Evolutionary conservation across 2,888 invertebrate genomes (phyloP).

Genomic region (Andrena minutula): DNA sequence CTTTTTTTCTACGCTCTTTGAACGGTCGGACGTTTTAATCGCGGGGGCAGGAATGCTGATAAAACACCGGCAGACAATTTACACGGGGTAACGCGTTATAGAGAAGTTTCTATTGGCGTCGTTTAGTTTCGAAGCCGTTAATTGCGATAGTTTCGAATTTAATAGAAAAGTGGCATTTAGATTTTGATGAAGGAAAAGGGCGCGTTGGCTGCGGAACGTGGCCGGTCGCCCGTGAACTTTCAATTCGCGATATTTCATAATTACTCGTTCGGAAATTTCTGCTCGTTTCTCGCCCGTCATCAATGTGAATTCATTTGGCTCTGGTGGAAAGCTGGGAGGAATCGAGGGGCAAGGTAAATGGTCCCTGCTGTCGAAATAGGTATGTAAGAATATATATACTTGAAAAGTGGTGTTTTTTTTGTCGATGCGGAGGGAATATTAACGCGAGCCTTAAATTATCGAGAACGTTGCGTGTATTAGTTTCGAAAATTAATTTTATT

Average conservation of each 20-base stretch:
- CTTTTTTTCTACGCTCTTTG: not conserved
- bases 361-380: too few relatives aligned
- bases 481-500: too few relatives aligned
- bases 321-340: not conserved
- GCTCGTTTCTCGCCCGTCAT: conserved; percentile 1
- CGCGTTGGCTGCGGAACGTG: not conserved
- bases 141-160: conserved; percentile 41
- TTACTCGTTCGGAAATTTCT: not conserved
- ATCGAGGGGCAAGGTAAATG: not conserved
- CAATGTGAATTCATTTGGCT: not conserved
- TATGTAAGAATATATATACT: too few relatives aligned
- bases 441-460: too few relatives aligned
- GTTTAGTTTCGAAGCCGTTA: conserved; percentile 33
- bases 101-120: conserved; percentile 27
- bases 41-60: conserved; percentile 10
- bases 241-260: conserved; percentile 5
- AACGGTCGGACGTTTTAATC: conserved; percentile 8
- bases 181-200: not conserved
- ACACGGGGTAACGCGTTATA: conserved; percentile 11
- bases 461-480: too few relatives aligned
- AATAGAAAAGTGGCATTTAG: conserved; percentile 27
- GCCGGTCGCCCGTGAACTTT: not conserved
- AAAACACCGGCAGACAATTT: conserved; percentile 16
- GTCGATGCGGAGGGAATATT: too few relatives aligned
- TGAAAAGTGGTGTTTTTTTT: too few relatives aligned